phyloP scores from a whole-genome alignment of 2,888 invertebrate species.

The Epirrhoe alternata region DNA sequence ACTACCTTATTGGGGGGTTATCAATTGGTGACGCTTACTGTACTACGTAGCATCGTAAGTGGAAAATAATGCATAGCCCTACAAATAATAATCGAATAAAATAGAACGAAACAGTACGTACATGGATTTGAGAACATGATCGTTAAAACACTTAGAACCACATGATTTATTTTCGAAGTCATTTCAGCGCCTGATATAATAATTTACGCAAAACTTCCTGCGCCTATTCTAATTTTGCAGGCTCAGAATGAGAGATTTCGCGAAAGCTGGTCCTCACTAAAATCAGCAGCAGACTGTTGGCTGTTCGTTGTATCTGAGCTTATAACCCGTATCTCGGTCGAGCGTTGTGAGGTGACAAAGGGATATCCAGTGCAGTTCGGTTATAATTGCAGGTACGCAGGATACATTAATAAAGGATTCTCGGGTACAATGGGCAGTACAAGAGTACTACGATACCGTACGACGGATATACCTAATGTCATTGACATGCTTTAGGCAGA shows the following conservation, averaged over 20 bases:
- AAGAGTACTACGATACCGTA: conserved; percentile 2
- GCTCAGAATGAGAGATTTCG: conserved; percentile 24
- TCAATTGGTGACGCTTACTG: too few relatives aligned
- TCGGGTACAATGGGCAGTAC: conserved; percentile 9
- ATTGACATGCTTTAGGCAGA: neutral
- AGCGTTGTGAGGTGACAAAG: conserved; percentile 53
- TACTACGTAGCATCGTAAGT: too few relatives aligned
- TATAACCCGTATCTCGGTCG: conserved; percentile 64
- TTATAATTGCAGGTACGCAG: conserved; percentile 40
- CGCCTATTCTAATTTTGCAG: conserved; percentile 34
- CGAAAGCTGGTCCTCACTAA: conserved; percentile 35
- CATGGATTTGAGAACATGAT: conserved; percentile 56
- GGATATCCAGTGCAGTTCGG: conserved; percentile 50
- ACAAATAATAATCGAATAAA: neutral
- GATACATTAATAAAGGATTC: conserved; percentile 38
- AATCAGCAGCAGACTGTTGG: conserved; percentile 55
- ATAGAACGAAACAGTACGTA: conserved; percentile 49
- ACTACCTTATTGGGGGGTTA: too few relatives aligned
- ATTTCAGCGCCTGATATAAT: conserved; percentile 49
- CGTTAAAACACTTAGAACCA: conserved; percentile 53
- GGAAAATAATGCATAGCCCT: too few relatives aligned
- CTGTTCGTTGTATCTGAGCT: conserved; percentile 50
- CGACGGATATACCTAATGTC: neutral
- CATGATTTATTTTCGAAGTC: conserved; percentile 37
- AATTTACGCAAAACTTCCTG: conserved; percentile 36